A percentile compares a stretch with the other conserved stretches of the same genome.
These are phyloP conservation scores for Didymodactylos carnosus DNA, from an alignment of 2,888 invertebrate genomes.

Conservation along the genomic window DNA sequence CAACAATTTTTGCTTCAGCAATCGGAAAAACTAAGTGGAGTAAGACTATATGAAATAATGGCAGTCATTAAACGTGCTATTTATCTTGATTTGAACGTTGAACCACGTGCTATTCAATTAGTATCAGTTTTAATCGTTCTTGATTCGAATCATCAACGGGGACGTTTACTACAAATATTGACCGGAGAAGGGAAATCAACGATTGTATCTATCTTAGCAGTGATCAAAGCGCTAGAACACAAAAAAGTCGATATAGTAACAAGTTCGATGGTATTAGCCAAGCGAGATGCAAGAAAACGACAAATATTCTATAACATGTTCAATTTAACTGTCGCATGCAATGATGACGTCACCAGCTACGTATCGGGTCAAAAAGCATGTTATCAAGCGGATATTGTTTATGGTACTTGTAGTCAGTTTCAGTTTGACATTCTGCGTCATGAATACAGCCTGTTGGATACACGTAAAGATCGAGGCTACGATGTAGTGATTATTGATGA, in stretches of 20 bases:
- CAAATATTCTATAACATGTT: neutral
- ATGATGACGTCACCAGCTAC: constrained; percentile 1
- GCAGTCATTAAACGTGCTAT: neutral
- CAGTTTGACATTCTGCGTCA: constrained; percentile 12
- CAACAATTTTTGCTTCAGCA: neutral
- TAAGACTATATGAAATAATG: neutral
- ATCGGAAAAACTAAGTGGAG: neutral
- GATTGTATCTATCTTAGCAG: constrained; percentile 22
- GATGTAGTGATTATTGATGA: constrained; percentile 15
- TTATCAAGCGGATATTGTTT: constrained; percentile 14
- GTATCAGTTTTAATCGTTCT: neutral
- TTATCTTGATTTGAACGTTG: neutral
- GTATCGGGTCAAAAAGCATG: constrained; percentile 7
- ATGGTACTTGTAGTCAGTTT: constrained; percentile 14
- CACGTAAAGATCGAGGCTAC: constrained; percentile 1
- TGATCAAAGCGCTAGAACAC: constrained; percentile 20
- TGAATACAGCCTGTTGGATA: constrained; percentile 3
- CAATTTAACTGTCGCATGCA: neutral
- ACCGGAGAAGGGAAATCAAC: constrained; percentile 26
- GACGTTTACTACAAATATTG: constrained; percentile 24
- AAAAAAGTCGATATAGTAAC: constrained; percentile 13
- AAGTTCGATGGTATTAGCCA: constrained; percentile 14
- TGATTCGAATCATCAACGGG: neutral
- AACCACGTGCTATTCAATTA: neutral
- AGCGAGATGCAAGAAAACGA: constrained; percentile 4